Conservation (phyloP, 2,113 vertebrate species). For the Galbula dea region DNA sequence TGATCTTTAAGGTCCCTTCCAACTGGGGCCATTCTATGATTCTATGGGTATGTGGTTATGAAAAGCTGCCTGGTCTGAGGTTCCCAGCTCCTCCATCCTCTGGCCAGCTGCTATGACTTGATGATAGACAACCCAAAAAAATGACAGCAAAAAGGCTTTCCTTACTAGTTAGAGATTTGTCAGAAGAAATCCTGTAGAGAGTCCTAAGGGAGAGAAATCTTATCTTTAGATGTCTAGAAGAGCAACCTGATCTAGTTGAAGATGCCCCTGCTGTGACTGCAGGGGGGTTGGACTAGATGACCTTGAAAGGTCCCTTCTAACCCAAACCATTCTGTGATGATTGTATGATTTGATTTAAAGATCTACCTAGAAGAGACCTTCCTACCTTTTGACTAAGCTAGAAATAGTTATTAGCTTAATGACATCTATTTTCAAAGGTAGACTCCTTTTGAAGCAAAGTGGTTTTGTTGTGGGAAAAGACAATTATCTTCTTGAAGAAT, state of each 20-base stretch:
- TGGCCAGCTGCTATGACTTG: not conserved
- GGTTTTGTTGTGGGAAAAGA: not conserved
- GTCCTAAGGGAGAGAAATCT: not conserved
- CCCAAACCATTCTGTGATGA: too few relatives aligned
- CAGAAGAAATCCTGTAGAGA: not conserved
- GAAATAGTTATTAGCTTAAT: not conserved
- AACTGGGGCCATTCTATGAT: too few relatives aligned
- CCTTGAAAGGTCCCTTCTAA: too few relatives aligned
- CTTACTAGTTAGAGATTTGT: not conserved
- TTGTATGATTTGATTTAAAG: not conserved
- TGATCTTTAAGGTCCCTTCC: too few relatives aligned
- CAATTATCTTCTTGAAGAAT: too few relatives aligned
- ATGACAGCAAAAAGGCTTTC: not conserved
- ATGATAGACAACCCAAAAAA: not conserved
- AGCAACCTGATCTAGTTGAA: too few relatives aligned
- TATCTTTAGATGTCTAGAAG: not conserved
- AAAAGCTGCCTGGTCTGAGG: not conserved
- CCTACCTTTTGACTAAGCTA: not conserved
- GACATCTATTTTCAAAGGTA: not conserved
- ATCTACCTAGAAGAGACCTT: not conserved
- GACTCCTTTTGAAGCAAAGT: not conserved
- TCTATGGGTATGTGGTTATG: not conserved
- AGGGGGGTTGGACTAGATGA: too few relatives aligned
- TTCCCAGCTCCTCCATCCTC: not conserved
- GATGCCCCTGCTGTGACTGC: too few relatives aligned